Conservation (phyloP, 2,113 vertebrate genomes). For the Neolamprologus cancellatus region DNA sequence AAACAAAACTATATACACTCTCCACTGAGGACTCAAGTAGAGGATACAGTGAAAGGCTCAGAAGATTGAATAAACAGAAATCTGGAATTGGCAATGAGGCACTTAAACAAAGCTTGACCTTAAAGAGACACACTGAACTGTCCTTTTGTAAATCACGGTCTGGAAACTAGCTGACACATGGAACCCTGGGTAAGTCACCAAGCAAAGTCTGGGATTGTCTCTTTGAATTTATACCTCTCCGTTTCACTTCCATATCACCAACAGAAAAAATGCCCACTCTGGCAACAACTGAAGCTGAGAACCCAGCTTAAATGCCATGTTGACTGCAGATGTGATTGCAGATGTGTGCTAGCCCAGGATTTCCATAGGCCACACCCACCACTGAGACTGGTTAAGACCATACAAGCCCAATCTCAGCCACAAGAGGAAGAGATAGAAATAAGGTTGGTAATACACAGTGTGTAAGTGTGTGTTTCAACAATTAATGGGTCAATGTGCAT, state of each 20-base stretch:
- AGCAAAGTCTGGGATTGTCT: neutral
- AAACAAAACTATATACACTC: neutral
- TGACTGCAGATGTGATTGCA: neutral
- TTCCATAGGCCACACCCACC: neutral
- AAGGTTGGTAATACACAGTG: neutral
- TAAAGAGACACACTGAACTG: neutral
- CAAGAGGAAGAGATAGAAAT: neutral
- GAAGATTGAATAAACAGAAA: neutral
- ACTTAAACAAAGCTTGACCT: neutral
- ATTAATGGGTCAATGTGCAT: neutral
- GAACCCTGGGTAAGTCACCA: neutral
- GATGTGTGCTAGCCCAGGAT: neutral
- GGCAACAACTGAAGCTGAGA: neutral
- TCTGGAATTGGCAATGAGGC: neutral
- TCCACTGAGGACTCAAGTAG: neutral
- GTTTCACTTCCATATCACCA: neutral
- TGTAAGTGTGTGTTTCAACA: neutral
- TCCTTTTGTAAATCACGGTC: neutral
- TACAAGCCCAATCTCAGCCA: neutral
- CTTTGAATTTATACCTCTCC: neutral
- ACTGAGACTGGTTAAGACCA: neutral
- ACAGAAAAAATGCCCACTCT: neutral
- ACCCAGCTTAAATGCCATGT: neutral
- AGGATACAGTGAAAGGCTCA: neutral
- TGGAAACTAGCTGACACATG: neutral